Percentiles rank a stretch among this genome's conserved stretches.
These are phyloP conservation scores for Zhengitettix transpicula DNA, from an alignment of 2,888 invertebrate genomes.

Conservation along the genomic window DNA sequence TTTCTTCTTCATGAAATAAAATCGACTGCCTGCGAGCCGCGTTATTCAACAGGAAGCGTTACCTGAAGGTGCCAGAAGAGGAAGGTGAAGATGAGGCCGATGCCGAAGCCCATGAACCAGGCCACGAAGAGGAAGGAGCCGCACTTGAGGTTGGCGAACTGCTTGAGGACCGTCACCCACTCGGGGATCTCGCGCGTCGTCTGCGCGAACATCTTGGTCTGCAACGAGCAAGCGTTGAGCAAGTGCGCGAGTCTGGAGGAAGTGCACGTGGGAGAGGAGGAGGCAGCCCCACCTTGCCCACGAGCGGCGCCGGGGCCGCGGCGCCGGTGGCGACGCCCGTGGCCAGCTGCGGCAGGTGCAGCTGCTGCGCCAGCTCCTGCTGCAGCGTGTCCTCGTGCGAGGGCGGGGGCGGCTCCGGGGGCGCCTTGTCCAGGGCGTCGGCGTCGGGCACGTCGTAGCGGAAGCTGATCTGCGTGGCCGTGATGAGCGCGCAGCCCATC, in stretches of 20 bases:
- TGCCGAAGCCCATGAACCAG: constrained; percentile 99
- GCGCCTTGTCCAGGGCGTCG: no score
- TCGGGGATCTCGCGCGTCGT: constrained; percentile 80
- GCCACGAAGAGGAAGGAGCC: constrained; percentile 88
- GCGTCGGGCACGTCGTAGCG: constrained; percentile 25
- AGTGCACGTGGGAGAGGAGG: not conserved
- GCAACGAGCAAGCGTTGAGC: no score
- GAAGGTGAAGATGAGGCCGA: constrained; percentile 96
- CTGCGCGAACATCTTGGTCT: constrained; percentile 85
- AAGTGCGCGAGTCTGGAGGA: not conserved
- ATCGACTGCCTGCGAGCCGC: no score
- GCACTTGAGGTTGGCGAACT: constrained; percentile 80
- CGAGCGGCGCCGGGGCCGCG: constrained; percentile 20
- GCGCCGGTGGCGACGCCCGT: constrained; percentile 34
- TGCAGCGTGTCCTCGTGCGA: constrained; percentile 58
- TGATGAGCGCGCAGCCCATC: constrained; percentile 87
- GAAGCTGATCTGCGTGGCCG: constrained; percentile 70
- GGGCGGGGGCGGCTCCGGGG: not conserved
- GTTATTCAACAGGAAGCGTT: constrained; percentile 4
- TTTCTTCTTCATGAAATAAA: not conserved
- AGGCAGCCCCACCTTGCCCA: constrained; percentile 26
- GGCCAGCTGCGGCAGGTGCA: constrained; percentile 60
- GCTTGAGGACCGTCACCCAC: constrained; percentile 81
- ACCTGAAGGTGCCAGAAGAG: constrained; percentile 89
- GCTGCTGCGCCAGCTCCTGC: constrained; percentile 66